Percentiles rank a stretch among this genome's conserved stretches.
phyloP scores from a whole-genome alignment of 2,797 vertebrate genomes.

The Pempheris klunzingeri region DNA sequence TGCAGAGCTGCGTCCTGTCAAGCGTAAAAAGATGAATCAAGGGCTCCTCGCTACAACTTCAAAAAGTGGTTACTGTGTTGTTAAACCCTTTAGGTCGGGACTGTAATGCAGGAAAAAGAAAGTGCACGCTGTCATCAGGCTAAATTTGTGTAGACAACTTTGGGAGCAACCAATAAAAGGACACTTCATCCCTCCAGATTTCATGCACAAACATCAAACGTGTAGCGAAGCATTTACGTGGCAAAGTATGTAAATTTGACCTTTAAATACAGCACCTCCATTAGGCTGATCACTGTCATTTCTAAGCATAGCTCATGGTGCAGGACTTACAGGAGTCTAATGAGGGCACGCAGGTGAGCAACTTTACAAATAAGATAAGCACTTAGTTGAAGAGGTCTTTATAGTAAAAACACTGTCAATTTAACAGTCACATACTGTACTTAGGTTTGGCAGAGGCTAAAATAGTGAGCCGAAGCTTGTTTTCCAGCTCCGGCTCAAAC shows the following conservation, averaged over 20 bases:
- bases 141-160: constrained; percentile 52
- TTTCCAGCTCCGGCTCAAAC: constrained; percentile 1
- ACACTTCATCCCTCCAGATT: constrained; percentile 47
- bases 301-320: not conserved
- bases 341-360: not conserved
- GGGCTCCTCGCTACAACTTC: constrained; percentile 35
- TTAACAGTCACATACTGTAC: not conserved
- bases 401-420: not conserved
- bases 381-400: not conserved
- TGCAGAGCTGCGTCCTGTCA: constrained; percentile 39
- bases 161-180: constrained; percentile 38
- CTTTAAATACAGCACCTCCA: constrained; percentile 34
- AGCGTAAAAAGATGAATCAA: constrained; percentile 36
- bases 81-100: constrained; percentile 43
- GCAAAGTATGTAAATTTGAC: constrained; percentile 28
- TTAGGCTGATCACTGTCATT: constrained; percentile 20
- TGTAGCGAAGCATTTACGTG: constrained; percentile 19
- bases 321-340: not conserved
- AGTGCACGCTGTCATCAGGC: constrained; percentile 28
- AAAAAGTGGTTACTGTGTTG: constrained; percentile 43
- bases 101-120: constrained; percentile 14
- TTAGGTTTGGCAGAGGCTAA: not conserved
- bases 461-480: not conserved
- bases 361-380: not conserved
- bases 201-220: constrained; percentile 48